Evolutionary conservation across 2,113 vertebrate species (phyloP), one percentile per base, ranked within the genome.

Genomic region (Zonotrichia leucophrys): DNA sequence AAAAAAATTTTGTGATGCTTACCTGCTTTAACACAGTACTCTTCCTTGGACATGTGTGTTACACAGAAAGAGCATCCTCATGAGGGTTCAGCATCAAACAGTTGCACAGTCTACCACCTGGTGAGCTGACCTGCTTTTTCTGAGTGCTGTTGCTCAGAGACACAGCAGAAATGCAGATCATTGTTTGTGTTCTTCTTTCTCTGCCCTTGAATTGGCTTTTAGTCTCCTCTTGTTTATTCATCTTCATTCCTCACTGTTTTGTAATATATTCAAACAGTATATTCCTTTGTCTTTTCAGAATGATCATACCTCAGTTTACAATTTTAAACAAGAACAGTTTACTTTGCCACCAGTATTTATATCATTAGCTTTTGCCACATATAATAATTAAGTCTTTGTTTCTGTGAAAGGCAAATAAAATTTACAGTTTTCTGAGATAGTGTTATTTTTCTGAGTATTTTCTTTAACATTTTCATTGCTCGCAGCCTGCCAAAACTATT

Each of bases 71-170:
- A 83, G 60, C 68, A 83, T 90, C 64, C 72, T 88, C 85, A 44
- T 27, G 64, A 83, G 79, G 14, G 22, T 59, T 95, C 46, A 72
- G 22, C 64, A 74, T 92, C 92, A 92, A 82, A 59, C 44, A 68
- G 64, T 78, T 73, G 70, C 55, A 72, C 44, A 56, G 70, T 58
- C 79, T 83, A 84, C 84, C 83, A 90, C 92, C 90, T 75, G 88
- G 77, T 64, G 56, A 86, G 62, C 44, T 91, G 95, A 95, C 88
- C 76, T 92, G 89, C 47, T 96, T 96, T 96, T 84, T 37, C 59
- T 67, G 67, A 90, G 35, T 67, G 70, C 50, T 83, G 75, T 88
- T 86, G 76, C 83, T 87, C 92, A 83, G 78, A 89, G 22, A 76
- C 52, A 78, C 39, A 58, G 53, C 55, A 87, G 77, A 94, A 93